Evolutionary conservation across 2,797 vertebrate genomes (phyloP).

Genomic region (Helarctos malayanus): DNA sequence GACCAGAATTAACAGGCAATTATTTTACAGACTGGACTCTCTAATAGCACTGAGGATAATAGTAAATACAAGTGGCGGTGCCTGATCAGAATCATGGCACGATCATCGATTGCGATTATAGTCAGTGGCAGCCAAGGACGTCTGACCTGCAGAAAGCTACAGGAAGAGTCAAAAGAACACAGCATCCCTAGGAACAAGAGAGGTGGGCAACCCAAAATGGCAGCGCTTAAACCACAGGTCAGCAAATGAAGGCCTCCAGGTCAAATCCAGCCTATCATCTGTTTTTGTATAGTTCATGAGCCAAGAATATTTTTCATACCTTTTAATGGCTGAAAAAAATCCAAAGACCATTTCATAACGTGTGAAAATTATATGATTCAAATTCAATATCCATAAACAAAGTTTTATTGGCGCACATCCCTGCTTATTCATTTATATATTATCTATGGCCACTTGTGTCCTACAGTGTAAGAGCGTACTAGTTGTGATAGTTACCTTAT

Average conservation of each 20-base stretch:
- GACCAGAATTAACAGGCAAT: not conserved
- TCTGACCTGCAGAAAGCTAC: not conserved
- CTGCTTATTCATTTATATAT: not conserved
- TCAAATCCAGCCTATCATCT: not conserved
- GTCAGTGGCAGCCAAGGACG: not conserved
- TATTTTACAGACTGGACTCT: not conserved
- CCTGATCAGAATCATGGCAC: not conserved
- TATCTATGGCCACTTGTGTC: not conserved
- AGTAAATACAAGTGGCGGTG: not conserved
- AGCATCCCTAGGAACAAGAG: not conserved
- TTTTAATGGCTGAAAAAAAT: not conserved
- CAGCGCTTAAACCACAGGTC: not conserved
- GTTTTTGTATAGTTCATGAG: not conserved
- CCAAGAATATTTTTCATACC: not conserved
- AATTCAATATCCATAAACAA: constrained; percentile 1
- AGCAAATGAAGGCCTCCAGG: not conserved
- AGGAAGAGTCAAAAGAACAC: not conserved
- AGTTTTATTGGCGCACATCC: constrained; percentile 25
- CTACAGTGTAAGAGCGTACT: not conserved
- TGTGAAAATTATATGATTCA: not conserved
- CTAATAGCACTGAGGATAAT: not conserved
- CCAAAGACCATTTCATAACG: not conserved
- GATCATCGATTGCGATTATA: not conserved
- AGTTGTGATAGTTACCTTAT: not conserved
- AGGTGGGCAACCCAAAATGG: not conserved